Base-by-base conservation (phyloP, 2,113 vertebrate species). In the Corydoras sp. region DNA sequence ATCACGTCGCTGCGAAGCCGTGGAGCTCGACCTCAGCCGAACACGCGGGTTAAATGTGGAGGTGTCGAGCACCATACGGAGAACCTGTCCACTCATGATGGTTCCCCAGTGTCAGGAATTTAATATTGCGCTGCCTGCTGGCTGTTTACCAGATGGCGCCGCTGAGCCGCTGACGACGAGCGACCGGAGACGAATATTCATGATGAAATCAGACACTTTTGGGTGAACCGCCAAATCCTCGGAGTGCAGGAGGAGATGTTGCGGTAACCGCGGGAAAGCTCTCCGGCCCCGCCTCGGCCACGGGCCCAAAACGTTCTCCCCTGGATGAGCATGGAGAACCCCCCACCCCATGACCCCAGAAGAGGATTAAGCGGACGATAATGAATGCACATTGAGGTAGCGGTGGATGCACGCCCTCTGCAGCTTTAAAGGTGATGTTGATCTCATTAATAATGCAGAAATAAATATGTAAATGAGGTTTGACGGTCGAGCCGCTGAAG, bases 111-210 rank as follows among this genome's bases (percentile, higher is more conserved):
- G 64, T 75, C 77, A 62, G 61, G 51, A 72, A 75, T 71, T 31
- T 79, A 64, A 78, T 70, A 64, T 68, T 68, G 53, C 59, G 73
- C 60, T 72, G 58, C 72, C 72, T 51, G 56, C 66, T 76, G 59
- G 51, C 58, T 76, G 70, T 70, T 69, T 53, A 73, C 50, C 77
- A 73, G 74, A 76, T 79, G 69, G 74, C 58, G 50, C 7, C 1
- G 29, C 54, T 54, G 68, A 63, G 69, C 49, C 60, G 61, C 30
- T 54, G 18, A n/a, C 32, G 66, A 50, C 11, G 70, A 63, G 48
- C 58, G 15, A 53, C 63, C 67, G 29, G 43, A 71, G 72, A 66
- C 58, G 65, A 74, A 74, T 69, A 66, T 70, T 73, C 71, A 24
- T 71, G 51, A 74, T 71, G 30, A 66, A 24, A 9, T 69, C 53